phyloP scores from a whole-genome alignment of 2,113 vertebrate genomes.

The Acanthisitta chloris region DNA sequence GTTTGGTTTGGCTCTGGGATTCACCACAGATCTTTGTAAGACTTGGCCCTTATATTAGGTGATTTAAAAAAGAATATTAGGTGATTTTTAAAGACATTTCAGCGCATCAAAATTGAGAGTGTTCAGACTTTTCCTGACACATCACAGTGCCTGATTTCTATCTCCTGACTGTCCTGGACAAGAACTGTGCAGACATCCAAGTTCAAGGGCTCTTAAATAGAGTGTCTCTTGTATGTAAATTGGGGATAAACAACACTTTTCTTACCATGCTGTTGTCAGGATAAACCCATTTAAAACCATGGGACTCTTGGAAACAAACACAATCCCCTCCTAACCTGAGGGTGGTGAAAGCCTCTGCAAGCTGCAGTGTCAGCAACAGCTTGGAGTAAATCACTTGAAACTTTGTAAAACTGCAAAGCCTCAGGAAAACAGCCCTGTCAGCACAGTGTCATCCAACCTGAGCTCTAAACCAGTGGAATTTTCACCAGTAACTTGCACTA shows the following conservation, averaged over 20 bases:
- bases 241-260: not conserved
- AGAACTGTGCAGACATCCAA: not conserved
- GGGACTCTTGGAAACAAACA: not conserved
- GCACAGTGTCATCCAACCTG: too few relatives aligned
- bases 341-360: not conserved
- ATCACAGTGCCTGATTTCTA: accelerated
- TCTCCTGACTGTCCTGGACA: too few relatives aligned
- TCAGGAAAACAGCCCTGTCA: not conserved
- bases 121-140: not conserved
- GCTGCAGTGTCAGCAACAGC: not conserved
- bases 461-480: not conserved
- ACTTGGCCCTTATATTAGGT: not conserved
- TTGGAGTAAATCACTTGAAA: not conserved
- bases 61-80: too few relatives aligned
- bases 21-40: not conserved
- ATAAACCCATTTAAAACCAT: not conserved
- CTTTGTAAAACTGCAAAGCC: not conserved
- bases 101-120: not conserved
- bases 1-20: not conserved
- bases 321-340: not conserved
- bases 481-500: not conserved
- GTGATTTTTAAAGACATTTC: not conserved
- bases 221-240: accelerated
- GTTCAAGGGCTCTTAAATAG: not conserved
- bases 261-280: not conserved